Evolutionary conservation across 2,888 invertebrate genomes (phyloP), one percentile per base, ranked within the genome.

Genomic region (Tenthredo amoena): DNA sequence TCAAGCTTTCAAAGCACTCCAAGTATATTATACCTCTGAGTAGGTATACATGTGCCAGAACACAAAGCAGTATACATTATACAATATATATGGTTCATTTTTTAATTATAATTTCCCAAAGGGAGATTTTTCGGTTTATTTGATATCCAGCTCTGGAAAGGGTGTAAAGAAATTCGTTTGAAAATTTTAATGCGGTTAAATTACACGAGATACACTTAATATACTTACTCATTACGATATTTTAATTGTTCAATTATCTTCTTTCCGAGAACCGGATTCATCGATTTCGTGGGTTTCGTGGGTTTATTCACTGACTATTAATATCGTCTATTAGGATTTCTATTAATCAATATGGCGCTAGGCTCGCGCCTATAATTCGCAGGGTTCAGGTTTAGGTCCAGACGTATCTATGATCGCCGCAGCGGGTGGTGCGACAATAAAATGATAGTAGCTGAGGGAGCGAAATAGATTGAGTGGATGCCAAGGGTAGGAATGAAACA

Each of bases 391-490:
- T 50, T 47, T 77, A 50, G 26, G 72, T 77, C 43, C 76, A 76
- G 21, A 15, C 50, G 50, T 68, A 50, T 50, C 65, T 83, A 92
- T 91, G 92, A 92, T 91, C 91, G 91, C 88, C 91, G 90, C 92
- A 90, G 92, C 92, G 92, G 93, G 93, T 92, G 93, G 92, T 90
- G 91, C 91, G 90, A 89, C 90, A 89, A 91, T 91, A 91, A 92
- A 92, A 91, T 89, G 90, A 85, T 86, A 90, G 91, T 90, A 89
- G 91, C 90, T 90, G 89, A 89, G 88, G 90, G 91, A 91, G 91
- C 90, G 91, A 89, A 92, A 92, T 92, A 92, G 92, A 92, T 91
- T 91, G 91, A 92, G 91, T 90, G 91, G 89, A 71, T 65, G 79
- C 79, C 87, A 86, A 89, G 90, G 90, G 89, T 90, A 90, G 89